These are phyloP conservation scores for Gastrophryne carolinensis DNA, from an alignment of 2,797 vertebrate species.

Conservation along the genomic window DNA sequence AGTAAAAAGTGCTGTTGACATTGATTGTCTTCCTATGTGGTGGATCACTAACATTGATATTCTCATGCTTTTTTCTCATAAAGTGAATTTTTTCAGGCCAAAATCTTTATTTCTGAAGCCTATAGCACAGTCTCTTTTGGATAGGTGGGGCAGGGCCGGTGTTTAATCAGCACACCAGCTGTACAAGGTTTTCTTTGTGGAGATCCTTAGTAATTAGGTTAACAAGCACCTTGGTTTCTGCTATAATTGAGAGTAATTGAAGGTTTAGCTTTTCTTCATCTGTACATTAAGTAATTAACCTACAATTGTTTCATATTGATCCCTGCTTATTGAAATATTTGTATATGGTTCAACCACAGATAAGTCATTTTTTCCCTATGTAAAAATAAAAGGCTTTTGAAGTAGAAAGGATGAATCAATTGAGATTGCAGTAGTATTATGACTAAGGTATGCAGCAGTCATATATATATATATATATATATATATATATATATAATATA, in stretches of 20 bases:
- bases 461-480: no score
- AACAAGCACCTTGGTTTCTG: slow-evolving; percentile 37
- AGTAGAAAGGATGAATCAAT: no score
- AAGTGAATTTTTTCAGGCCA: no score
- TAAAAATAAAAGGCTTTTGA: no score
- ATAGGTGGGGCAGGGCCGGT: neutral
- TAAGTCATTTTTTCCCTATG: no score
- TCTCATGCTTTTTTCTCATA: no score
- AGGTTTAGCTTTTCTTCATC: slow-evolving; percentile 37
- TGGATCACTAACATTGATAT: no score
- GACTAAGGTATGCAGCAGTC: no score
- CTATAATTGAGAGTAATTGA: slow-evolving; percentile 50
- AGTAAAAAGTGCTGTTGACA: no score
- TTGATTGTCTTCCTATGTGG: no score
- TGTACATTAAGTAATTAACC: slow-evolving; percentile 46
- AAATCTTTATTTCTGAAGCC: slow-evolving; percentile 15
- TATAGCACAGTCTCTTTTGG: neutral
- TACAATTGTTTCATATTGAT: slow-evolving; percentile 43
- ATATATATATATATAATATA: no score
- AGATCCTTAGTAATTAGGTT: slow-evolving; percentile 42
- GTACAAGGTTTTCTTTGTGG: slow-evolving; percentile 35
- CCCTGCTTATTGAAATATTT: slow-evolving; percentile 7
- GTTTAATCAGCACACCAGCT: slow-evolving; percentile 41
- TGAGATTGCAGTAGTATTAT: no score
- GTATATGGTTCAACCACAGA: neutral